Base-by-base conservation (phyloP, 2,113 vertebrate species). In the Gadus chalcogrammus region DNA sequence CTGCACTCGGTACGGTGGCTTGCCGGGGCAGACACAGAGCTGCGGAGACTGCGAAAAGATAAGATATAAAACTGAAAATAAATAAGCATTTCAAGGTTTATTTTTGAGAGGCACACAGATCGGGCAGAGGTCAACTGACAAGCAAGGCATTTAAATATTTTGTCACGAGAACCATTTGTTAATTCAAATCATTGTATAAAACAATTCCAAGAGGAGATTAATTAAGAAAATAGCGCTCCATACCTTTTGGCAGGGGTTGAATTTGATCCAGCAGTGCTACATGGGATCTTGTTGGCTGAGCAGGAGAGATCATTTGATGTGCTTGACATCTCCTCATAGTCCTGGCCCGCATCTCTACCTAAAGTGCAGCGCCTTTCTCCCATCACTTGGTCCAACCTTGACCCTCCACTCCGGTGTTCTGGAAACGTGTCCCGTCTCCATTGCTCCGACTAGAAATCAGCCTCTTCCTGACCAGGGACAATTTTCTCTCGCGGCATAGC, bases 171-270 rank as follows among this genome's bases (percentile, higher is more conserved):
- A 24, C 24, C 24, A 24, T 24, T 24, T 24, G 24, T 24, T 24
- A 24, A 24, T 24, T 24, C 2, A 24, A 24, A 24, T 24, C 24
- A 24, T 24, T 24, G 2, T 24, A 24, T 24, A 24, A 24, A 24
- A 24, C 24, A 24, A 24, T 24, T 24, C 24, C 24, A 24, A 24
- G 24, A 24, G 1, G 24, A 24, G 24, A 24, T 24, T 24, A 2
- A 24, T 24, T 6, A 61, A 61, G n/a, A 18, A 61, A 20, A 61
- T 61, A 15, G 59, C 11, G 2, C 8, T 11, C 64, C 56, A 52
- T 92, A 95, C 94, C 94, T 95, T 87, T 78, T 82, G 52, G 75
- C 78, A 80, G 89, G 85, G 24, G 79, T 71, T 74, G 88, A 82
- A 31, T 83, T 88, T 28, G 88, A 91, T 53, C 80, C 87, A 0